phyloP scores from a whole-genome alignment of 2,113 vertebrate species.

The Neofelis nebulosa region DNA sequence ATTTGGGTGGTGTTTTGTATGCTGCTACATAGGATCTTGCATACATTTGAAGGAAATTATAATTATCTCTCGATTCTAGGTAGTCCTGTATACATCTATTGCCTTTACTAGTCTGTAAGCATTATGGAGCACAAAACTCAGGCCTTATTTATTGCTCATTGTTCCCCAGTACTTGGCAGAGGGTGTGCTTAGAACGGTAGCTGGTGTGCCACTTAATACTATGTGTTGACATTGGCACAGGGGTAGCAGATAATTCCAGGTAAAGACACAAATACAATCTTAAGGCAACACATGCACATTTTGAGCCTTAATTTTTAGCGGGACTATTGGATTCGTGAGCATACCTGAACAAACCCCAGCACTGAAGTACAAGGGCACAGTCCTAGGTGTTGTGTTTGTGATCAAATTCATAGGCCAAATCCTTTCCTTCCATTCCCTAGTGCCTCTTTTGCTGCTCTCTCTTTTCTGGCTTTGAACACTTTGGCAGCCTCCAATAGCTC shows the following conservation, averaged over 20 bases:
- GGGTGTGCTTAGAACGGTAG: not conserved
- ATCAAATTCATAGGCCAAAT: not conserved
- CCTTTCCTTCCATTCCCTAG: not conserved
- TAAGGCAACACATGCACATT: not conserved
- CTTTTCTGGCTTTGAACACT: constrained; percentile 54
- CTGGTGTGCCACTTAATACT: not conserved
- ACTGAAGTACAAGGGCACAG: not conserved
- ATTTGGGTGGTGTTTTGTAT: not conserved
- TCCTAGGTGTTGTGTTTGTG: not conserved
- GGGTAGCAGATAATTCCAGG: not conserved
- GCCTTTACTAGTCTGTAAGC: not conserved
- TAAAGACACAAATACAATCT: not conserved
- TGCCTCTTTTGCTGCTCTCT: constrained; percentile 1
- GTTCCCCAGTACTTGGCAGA: not conserved
- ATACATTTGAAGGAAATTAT: not conserved
- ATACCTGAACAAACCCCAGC: not conserved
- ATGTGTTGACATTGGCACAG: not conserved
- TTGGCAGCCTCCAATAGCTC: not conserved
- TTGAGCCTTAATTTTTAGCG: not conserved
- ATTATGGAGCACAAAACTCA: not conserved
- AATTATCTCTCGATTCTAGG: not conserved
- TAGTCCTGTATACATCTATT: not conserved
- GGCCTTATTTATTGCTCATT: not conserved
- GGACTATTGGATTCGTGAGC: not conserved
- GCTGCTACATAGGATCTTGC: not conserved